Base-by-base conservation (phyloP, 1,140 invertebrate genomes). In the Drosophila watanabei region DNA sequence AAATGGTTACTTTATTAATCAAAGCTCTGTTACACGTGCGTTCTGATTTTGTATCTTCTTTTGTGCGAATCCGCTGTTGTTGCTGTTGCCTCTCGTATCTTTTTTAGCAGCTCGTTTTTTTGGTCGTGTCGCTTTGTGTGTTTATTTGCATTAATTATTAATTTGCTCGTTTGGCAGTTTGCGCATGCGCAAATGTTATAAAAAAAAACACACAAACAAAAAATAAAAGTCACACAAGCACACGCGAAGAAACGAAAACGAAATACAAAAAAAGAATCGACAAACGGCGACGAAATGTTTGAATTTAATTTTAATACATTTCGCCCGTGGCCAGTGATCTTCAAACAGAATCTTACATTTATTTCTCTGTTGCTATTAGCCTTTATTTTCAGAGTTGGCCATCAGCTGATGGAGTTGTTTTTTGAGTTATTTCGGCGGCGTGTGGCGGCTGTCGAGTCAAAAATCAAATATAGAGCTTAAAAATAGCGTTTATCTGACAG, bases 121-220 rank as follows among this genome's bases (percentile, higher is more conserved):
- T 56, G 68, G 63, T 60, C 57, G 72, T 62, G 65, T 90, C 71
- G 75, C 75, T 81, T 77, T 78, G 64, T 81, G 70, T 73, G 75
- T 86, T 90, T 90, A 86, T 91, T 90, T 90, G 86, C 86, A 90
- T 90, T 90, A 86, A 90, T 90, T 90, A 90, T 86, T 90, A 90
- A 90, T 90, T 90, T 90, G 86, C 82, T 86, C 86, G 82, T 89
- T 89, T 89, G 82, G 70, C 79, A 86, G 86, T 79, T 90, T 79
- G 86, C 86, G 82, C 86, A 89, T 89, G 86, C 82, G 86, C 82
- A 82, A 89, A 89, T 82, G 86, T 51, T 79, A 79, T 79, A 80
- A 73, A 81, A 75, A 60, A 37, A 65, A 46, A 52, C 28, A 45
- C 6, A 68, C 9, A 78, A 13, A 16, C 13, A 8, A 65, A 33